A percentile compares a stretch with the other conserved stretches of the same genome.
These are phyloP conservation scores for Diorhabda sublineata DNA, from an alignment of 1,140 invertebrate species.

Conservation along the genomic window DNA sequence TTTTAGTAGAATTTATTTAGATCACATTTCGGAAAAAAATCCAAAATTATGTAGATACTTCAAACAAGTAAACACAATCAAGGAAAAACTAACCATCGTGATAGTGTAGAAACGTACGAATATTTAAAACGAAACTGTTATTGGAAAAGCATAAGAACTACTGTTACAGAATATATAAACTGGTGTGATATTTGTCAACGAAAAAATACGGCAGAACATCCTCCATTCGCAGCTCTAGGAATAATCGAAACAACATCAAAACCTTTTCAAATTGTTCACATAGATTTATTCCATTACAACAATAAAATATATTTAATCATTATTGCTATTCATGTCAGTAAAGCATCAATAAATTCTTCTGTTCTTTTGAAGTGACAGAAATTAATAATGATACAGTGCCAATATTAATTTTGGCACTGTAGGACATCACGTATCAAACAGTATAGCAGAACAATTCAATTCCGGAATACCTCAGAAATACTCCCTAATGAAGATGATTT, in stretches of 20 bases:
- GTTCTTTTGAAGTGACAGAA: slow-evolving; percentile 5
- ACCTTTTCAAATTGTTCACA: too few relatives aligned
- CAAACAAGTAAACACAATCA: background rate
- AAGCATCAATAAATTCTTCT: too few relatives aligned
- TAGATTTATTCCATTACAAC: too few relatives aligned
- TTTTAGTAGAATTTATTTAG: slow-evolving; percentile 18
- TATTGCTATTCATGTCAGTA: too few relatives aligned
- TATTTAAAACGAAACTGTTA: slow-evolving; percentile 21
- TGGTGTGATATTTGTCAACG: too few relatives aligned
- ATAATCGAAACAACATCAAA: too few relatives aligned
- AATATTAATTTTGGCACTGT: slow-evolving; percentile 20
- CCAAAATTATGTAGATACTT: too few relatives aligned
- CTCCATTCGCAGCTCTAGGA: too few relatives aligned
- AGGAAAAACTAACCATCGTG: slow-evolving; percentile 24
- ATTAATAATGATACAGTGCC: background rate
- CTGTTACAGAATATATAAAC: background rate
- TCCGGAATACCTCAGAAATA: slow-evolving; percentile 16
- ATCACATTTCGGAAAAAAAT: slow-evolving; percentile 8
- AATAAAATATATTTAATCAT: background rate
- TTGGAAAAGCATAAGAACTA: slow-evolving; percentile 8
- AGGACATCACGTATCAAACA: slow-evolving; percentile 20
- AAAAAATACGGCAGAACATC: too few relatives aligned
- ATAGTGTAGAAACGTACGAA: slow-evolving; percentile 22
- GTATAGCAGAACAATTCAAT: slow-evolving; percentile 20
- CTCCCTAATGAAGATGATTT: too few relatives aligned